Evolutionary conservation across 64 coral and sea anemone genomes (phyloP).

Genomic region (Trachythela sp.): DNA sequence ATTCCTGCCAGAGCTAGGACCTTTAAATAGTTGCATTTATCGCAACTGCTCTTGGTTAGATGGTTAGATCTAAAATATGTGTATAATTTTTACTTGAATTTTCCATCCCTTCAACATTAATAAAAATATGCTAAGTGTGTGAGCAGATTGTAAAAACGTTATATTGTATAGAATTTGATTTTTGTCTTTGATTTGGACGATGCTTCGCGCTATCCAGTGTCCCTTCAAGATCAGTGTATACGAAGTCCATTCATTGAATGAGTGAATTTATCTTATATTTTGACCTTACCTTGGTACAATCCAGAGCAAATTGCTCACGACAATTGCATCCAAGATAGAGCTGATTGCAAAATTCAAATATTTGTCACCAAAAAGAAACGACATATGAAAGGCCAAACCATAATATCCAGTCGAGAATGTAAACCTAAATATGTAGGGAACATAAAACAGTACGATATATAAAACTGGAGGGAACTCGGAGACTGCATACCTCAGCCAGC

Average conservation of each 20-base stretch:
- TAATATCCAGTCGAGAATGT: not conserved
- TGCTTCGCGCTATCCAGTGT: no score
- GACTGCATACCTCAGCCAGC: no score
- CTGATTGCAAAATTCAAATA: slow-evolving; percentile 16
- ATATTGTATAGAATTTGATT: not conserved
- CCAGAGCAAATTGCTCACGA: not conserved
- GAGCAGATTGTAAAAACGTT: not conserved
- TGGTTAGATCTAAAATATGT: no score
- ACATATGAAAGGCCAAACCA: not conserved
- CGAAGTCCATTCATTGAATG: not conserved
- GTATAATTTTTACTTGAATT: no score
- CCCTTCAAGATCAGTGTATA: no score
- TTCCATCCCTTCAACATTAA: no score
- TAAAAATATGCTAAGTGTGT: no score
- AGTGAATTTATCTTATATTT: not conserved
- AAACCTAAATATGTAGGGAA: not conserved
- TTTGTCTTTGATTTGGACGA: no score
- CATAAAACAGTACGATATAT: not conserved
- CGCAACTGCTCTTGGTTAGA: no score
- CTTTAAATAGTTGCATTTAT: no score
- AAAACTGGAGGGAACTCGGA: no score
- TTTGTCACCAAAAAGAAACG: not conserved
- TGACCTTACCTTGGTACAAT: not conserved
- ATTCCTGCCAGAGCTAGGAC: no score
- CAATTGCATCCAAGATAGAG: not conserved